Evolutionary conservation across 2,113 vertebrate genomes (phyloP), one percentile per base, ranked within the genome.

Genomic region (Zapus hudsonius): DNA sequence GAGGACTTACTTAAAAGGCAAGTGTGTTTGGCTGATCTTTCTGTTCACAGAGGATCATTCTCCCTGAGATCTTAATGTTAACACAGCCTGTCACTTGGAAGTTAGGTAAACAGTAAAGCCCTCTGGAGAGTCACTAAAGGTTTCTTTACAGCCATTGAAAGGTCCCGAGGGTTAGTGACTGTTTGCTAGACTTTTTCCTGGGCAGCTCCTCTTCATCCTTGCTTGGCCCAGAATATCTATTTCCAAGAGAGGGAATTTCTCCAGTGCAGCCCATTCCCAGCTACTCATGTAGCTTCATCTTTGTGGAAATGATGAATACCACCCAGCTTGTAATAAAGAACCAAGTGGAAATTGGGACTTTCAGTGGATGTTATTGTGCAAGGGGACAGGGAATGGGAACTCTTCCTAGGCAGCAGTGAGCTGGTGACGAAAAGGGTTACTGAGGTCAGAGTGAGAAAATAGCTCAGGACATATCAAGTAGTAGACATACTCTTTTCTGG

Each of bases 1-100:
- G n/a, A n/a, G n/a, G n/a, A n/a, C n/a, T 84, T 82, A 44, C 42
- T 76, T 90, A 80, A 78, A 78, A 84, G 75, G 5, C 52, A 78
- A 59, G 31, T 75, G 22, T 73, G 70, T 38, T 63, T 87, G 42
- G 5, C 42, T 67, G 29, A 29, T 63, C 31, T 90, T 95, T 92
- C 42, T 94, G 66, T 88, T 95, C 36, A 40, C 11, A 22, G 61
- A 61, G n/a, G 10, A 55, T 33, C 33, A 42, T 87, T 90, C 75
- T 64, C 36, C 57, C 19, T 40, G 40, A 93, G 72, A 38, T 47
- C 16, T 0, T 83, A 25, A 38, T 29, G 20, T 81, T 72, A 79
- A 31, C 27, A 70, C 4, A 86, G 17, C 42, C 40, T 84, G 9
- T 94, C 82, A 75, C 52, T 72, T 61, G 55, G 72, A 93, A 90